Evolutionary conservation across 2,113 vertebrate species (phyloP), one percentile per base, ranked within the genome.

Genomic region (Dolichallabes microphthalmus): DNA sequence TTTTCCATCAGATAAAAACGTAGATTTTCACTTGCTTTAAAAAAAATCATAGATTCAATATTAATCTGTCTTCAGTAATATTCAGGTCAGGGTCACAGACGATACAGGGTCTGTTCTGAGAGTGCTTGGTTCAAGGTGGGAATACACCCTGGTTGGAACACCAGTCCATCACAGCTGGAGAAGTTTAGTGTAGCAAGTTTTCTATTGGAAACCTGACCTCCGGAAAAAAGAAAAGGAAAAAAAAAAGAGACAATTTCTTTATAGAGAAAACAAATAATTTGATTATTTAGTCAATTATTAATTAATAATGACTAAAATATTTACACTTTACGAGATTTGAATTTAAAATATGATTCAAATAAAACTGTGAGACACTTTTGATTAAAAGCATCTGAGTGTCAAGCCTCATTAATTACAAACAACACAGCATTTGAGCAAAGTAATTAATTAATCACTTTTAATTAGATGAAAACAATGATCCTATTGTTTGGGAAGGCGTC

Each of bases 381-480:
- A 78, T 82, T 88, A 90, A 89, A 86, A 87, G 80, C 89, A 88
- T 92, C 89, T 90, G 86, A 30, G 74, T 82, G 85, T 88, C 82
- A 87, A 88, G 88, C 80, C 61, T 89, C 91, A 92, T 91, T 94
- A 95, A 93, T 89, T 86, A 92, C 90, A 82, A 91, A 92, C 94
- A 94, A 94, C 91, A 92, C 92, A 91, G 85, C 91, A 91, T 88
- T 91, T 83, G 91, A 55, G 80, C 86, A 88, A 79, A 80, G 91
- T 94, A 94, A 94, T 95, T 93, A 93, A 94, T 95, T 92, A 93
- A 95, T 94, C 93, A 88, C 87, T 92, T 92, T 91, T 90, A 96
- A 95, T 95, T 93, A 94, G 90, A 92, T 94, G 92, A 91, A 94
- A 91, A 92, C 90, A 91, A 88, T 90, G 90, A 89, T 93, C 90